Conservation (phyloP, 2,113 vertebrate species). For the Leucopsar rothschildi region DNA sequence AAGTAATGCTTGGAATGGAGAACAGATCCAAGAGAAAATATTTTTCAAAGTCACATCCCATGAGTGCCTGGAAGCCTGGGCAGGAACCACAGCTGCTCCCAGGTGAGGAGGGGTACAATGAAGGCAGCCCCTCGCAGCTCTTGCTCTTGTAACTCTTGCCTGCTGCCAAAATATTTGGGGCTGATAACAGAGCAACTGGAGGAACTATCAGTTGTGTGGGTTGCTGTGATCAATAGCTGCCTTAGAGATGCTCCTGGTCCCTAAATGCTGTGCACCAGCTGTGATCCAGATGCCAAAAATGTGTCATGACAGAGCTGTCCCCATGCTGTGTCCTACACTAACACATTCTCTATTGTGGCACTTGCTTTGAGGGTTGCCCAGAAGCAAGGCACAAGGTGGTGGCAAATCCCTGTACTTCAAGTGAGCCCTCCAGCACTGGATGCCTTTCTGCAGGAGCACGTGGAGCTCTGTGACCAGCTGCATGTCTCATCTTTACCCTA, state of each 20-base stretch:
- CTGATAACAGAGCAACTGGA: not conserved
- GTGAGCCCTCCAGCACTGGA: not conserved
- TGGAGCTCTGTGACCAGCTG: not conserved
- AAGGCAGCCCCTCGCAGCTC: rapidly evolving
- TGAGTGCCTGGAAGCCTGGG: rapidly evolving
- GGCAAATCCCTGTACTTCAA: not conserved
- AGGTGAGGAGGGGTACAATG: rapidly evolving
- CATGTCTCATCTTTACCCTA: not conserved
- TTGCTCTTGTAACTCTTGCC: rapidly evolving
- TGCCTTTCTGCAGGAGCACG: not conserved
- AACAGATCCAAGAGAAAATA: not conserved
- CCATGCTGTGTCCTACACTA: not conserved
- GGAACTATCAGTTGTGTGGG: not conserved
- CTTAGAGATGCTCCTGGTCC: not conserved
- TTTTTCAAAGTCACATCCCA: not conserved
- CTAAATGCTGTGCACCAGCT: not conserved
- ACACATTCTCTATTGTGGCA: not conserved
- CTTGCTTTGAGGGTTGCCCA: not conserved
- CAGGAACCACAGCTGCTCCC: rapidly evolving
- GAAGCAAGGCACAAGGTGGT: not conserved
- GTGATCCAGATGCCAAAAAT: not conserved
- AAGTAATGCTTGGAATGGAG: not conserved
- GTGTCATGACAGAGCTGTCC: rapidly evolving
- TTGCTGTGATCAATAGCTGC: not conserved
- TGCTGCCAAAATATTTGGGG: not conserved